A percentile compares a stretch with the other conserved stretches of the same genome.
Evolutionary conservation across 2,888 invertebrate genomes (phyloP).

Genomic region (Drosophila hamatofila): DNA sequence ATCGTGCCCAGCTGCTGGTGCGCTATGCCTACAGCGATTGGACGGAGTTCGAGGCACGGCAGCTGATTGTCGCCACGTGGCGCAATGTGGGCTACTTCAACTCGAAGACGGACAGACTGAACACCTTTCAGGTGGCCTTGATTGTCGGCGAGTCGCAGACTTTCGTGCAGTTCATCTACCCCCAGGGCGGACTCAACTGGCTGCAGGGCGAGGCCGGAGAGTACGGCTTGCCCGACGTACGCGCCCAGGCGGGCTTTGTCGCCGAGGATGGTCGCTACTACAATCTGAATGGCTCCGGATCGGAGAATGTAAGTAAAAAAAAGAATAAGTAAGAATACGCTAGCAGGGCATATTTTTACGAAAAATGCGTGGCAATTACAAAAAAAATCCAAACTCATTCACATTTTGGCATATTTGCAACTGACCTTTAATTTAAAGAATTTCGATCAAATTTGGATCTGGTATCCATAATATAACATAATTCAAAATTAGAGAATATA

Average conservation of each 20-base stretch:
- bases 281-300: constrained; percentile 94
- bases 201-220: constrained; percentile 91
- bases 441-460: no score
- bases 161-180: constrained; percentile 95
- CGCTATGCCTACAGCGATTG: constrained; percentile 90
- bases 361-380: no score
- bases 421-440: no score
- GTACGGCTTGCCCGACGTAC: constrained; percentile 93
- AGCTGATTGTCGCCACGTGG: constrained; percentile 96
- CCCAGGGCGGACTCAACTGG: constrained; percentile 96
- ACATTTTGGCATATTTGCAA: no score
- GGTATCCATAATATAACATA: no score
- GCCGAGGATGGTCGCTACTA: constrained; percentile 92
- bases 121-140: constrained; percentile 92
- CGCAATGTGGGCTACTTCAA: constrained; percentile 91
- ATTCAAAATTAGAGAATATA: no score
- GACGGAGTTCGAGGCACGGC: constrained; percentile 90
- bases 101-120: constrained; percentile 89
- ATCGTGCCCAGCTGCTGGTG: constrained; percentile 90
- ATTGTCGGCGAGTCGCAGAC: constrained; percentile 87
- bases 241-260: constrained; percentile 97
- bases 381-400: no score
- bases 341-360: no score
- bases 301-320: constrained; percentile 89
- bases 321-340: no score